Base-by-base conservation (phyloP, 2,113 vertebrate genomes). In the Chaetodon trifascialis region DNA sequence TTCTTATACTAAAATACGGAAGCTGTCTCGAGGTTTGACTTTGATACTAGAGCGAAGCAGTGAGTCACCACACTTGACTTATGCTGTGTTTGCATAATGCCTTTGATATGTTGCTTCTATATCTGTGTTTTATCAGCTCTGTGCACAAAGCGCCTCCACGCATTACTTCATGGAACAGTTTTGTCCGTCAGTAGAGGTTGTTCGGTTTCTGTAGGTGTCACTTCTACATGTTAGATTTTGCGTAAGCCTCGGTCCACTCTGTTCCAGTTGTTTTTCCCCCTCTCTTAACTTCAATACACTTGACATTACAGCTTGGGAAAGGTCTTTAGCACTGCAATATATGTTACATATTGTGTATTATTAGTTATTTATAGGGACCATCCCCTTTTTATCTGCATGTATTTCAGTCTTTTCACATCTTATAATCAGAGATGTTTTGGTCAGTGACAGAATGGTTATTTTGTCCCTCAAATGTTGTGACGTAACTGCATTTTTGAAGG, bases 61-160 rank as follows among this genome's bases (percentile, higher is more conserved):
- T 78, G 82, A 82, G 81, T 89, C 80, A 21, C 25, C 62, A 34
- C 69, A 70, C n/a, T 44, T 12, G 25, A 59, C 44, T 38, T 12
- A 1, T 8, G 11, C 42, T 49, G 52, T 5, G 59, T 88, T 85
- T 85, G 54, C 54, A 47, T 76, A 54, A 11, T 34, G 5, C 23
- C 1, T 74, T 7, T 65, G 51, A 58, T 54, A 56, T 2, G 7
- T 69, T 49, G 14, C 59, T 38, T 59, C 7, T 34, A 19, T 74
- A 15, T 38, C 34, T 47, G 23, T 9, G 8, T 71, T 77, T 83
- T 76, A 81, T 88, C 80, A 60, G 64, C 47, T 72, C 49, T 11
- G 19, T 25, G 58, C 55, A 23, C 42, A 68, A 30, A 74, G 14
- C 16, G 14, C 44, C 47, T 56, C 23, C 5, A 30, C 69, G 30